Evolutionary conservation across 2,888 invertebrate genomes (phyloP), one percentile per base, ranked within the genome.

Genomic region (Netelia virgata): DNA sequence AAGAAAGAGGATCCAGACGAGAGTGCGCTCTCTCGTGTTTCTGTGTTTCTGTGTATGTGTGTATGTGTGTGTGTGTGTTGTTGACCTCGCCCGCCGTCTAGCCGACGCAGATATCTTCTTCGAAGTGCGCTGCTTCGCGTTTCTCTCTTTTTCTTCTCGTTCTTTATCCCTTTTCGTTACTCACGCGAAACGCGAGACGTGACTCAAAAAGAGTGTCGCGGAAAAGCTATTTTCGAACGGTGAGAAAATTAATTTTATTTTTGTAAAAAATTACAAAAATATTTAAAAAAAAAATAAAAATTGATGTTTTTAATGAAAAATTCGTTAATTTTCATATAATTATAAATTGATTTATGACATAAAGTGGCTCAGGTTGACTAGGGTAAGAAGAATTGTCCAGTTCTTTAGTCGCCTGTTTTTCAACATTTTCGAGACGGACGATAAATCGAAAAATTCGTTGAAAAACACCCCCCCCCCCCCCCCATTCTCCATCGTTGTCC

Each of bases 51-150:
- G n/a, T n/a, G n/a, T n/a, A n/a, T n/a, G n/a, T n/a, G n/a, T n/a
- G 28, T 28, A 28, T 36, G 11, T 36, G 66, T 43, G 36, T 64
- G 23, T 73, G 64, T 66, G 83, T 83, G 83, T 80, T 83, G 83
- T 83, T 83, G 83, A 83, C 83, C 83, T 83, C 83, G 83, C 74
- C 69, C 70, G 63, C 64, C 75, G 83, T 83, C 83, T 83, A 83
- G 83, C 83, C 83, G 50, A 64, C 53, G 59, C 36, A 72, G 75
- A 83, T 70, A 79, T 79, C 79, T 69, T 68, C 77, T 66, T 69
- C 47, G 9, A 59, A 57, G 66, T 57, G 72, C 64, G 64, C 47
- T 53, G 50, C 59, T 61, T 64, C 53, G 66, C 64, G 64, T 57
- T 53, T 57, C 59, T 61, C 69, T 61, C 18, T 16, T 68, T n/a